Evolutionary conservation across 1,140 invertebrate species (phyloP), one percentile per base, ranked within the genome.

Genomic region (Centruroides sculpturatus): DNA sequence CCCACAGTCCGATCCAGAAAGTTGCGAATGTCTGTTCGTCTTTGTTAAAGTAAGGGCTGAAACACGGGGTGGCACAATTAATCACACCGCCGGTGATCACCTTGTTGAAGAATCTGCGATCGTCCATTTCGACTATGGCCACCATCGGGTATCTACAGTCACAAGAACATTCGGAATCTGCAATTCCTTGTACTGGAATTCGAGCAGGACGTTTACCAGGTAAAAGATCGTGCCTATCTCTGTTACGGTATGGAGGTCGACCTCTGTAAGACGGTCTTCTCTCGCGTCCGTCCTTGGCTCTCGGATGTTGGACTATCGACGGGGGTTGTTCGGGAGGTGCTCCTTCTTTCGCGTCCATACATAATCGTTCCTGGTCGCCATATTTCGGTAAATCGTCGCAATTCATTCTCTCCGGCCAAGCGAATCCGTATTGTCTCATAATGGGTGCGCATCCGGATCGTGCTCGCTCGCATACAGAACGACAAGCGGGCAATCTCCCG

Each of bases 381-480:
- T 85, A 84, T 11, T 81, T 77, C 0, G 94, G 95, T 59, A 98
- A 78, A 50, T 85, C 80, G 66, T 95, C 89, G 74, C 95, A 98
- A 47, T 89, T 84, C 87, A 96, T 92, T 46, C 89, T 77, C 71
- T 96, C 92, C 1, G 94, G 95, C 95, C 95, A 98, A 47, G 84
- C 82, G 75, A 98, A 98, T 47, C 92, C 92, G 75, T 98, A 96
- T 68, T 92, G 85, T 66, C 86, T 82, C 95, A 98, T 98, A 47
- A 98, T 81, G 5, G 94, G 93, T 9, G 89, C 90, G 76, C 95
- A 98, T 8, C 93, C 92, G 6, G 82, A 79, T 36, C 89, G 79
- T 0, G 94, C 93, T 47, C 93, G 77, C 70, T 93, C 88, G 74
- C 95, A 99, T 10, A 98, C 88, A 66, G 89, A 92, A 57, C 89